Conservation (phyloP, 1,140 invertebrate species). For the Heliconius hermathena region DNA sequence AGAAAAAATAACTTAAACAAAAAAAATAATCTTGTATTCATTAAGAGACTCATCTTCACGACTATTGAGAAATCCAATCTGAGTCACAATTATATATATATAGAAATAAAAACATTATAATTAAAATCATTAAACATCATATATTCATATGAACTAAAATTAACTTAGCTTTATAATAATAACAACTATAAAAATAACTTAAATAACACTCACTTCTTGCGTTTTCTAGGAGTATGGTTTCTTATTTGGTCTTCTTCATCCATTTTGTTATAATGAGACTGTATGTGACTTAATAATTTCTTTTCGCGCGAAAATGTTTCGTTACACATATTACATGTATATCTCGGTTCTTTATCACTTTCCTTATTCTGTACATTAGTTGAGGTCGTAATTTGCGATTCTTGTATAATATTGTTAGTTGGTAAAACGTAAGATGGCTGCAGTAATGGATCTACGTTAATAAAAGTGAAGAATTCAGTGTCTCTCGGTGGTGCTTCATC, state of each 20-base stretch:
- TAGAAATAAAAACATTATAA: too few species aligned
- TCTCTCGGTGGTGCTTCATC: constrained; percentile 54
- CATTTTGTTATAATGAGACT: constrained; percentile 68
- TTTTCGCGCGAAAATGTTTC: constrained; percentile 67
- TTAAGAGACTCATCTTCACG: too few species aligned
- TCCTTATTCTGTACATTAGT: constrained; percentile 49
- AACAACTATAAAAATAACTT: not conserved
- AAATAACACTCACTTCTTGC: constrained; percentile 22
- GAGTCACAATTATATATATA: too few species aligned
- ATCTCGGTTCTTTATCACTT: constrained; percentile 49
- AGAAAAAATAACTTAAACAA: too few species aligned
- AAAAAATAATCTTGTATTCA: too few species aligned
- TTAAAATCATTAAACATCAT: not conserved
- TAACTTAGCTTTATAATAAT: not conserved
- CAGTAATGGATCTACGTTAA: constrained; percentile 72
- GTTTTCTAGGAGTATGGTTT: constrained; percentile 38
- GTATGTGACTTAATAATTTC: constrained; percentile 67
- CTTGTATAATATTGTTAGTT: constrained; percentile 71
- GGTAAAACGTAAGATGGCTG: constrained; percentile 76
- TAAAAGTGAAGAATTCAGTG: constrained; percentile 68
- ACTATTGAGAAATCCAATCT: too few species aligned
- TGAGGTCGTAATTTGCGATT: constrained; percentile 74
- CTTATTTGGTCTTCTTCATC: constrained; percentile 61
- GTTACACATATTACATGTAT: constrained; percentile 69
- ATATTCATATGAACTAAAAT: not conserved